Conservation (phyloP, 1,140 invertebrate species). For the Atta cephalotes region DNA sequence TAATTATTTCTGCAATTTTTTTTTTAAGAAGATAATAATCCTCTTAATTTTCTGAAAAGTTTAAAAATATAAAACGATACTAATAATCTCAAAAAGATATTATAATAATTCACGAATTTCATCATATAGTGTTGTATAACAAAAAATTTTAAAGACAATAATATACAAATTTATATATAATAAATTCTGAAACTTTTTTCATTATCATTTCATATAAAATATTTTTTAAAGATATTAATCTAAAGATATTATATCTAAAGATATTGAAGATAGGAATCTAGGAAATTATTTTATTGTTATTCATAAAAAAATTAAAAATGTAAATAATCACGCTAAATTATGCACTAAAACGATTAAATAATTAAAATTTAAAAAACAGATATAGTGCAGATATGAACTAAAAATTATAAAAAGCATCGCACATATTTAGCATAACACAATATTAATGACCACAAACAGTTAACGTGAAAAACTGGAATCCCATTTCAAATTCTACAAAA, state of each 20-base stretch:
- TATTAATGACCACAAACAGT: slow-evolving; percentile 1
- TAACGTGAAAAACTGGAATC: slow-evolving; percentile 12
- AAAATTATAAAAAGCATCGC: slow-evolving; percentile 6
- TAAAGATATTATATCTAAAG: too few relatives aligned
- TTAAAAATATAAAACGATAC: too few relatives aligned
- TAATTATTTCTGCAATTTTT: not conserved
- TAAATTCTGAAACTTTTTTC: not conserved
- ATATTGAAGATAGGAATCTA: not conserved
- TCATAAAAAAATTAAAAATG: not conserved
- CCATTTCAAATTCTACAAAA: slow-evolving; percentile 50
- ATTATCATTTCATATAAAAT: not conserved
- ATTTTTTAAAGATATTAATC: too few relatives aligned
- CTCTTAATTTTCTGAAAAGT: too few relatives aligned
- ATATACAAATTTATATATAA: not conserved
- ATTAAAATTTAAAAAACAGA: not conserved
- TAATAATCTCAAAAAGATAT: not conserved
- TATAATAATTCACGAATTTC: not conserved
- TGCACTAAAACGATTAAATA: not conserved
- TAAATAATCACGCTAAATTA: not conserved
- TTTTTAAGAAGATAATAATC: not conserved
- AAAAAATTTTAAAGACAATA: not conserved
- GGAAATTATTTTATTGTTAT: not conserved
- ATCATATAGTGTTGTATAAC: not conserved
- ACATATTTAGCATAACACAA: not conserved
- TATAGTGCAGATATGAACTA: not conserved